Evolutionary conservation across 2,888 invertebrate species (phyloP).

Genomic region (Polietes domitor): DNA sequence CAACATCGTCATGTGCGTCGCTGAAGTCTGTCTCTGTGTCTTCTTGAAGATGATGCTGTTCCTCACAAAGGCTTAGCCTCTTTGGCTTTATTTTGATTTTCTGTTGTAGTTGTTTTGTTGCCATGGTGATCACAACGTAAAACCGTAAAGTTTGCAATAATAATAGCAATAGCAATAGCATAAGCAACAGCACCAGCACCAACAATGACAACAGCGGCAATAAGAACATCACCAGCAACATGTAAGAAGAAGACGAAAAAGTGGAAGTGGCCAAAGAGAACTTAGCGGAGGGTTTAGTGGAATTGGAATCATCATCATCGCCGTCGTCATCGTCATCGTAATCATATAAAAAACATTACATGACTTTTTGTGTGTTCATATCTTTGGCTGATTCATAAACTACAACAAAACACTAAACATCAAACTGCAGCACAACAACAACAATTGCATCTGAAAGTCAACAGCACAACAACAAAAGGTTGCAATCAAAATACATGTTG

Average conservation of each 20-base stretch:
- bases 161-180: slow-evolving; percentile 41
- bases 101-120: not conserved
- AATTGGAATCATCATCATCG: slow-evolving; percentile 15
- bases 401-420: slow-evolving; percentile 64
- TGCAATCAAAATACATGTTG: slow-evolving; percentile 27
- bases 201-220: not conserved
- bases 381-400: slow-evolving; percentile 67
- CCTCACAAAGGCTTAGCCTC: slow-evolving; percentile 56
- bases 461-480: slow-evolving; percentile 55
- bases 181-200: slow-evolving; percentile 25
- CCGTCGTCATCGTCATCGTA: slow-evolving; percentile 45
- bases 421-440: slow-evolving; percentile 49
- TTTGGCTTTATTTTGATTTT: slow-evolving; percentile 42
- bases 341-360: slow-evolving; percentile 63
- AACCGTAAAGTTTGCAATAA: slow-evolving; percentile 54
- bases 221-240: slow-evolving; percentile 3
- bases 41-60: slow-evolving; percentile 27
- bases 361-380: slow-evolving; percentile 66
- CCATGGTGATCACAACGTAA: not conserved
- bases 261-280: not conserved
- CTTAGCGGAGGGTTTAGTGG: not conserved
- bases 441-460: slow-evolving; percentile 41
- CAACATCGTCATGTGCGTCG: slow-evolving; percentile 19
- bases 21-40: slow-evolving; percentile 31
- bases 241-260: not conserved